Percentiles rank a stretch among this genome's conserved stretches.
phyloP scores from a whole-genome alignment of 2,888 invertebrate genomes.

The Nesidiocoris tenuis region DNA sequence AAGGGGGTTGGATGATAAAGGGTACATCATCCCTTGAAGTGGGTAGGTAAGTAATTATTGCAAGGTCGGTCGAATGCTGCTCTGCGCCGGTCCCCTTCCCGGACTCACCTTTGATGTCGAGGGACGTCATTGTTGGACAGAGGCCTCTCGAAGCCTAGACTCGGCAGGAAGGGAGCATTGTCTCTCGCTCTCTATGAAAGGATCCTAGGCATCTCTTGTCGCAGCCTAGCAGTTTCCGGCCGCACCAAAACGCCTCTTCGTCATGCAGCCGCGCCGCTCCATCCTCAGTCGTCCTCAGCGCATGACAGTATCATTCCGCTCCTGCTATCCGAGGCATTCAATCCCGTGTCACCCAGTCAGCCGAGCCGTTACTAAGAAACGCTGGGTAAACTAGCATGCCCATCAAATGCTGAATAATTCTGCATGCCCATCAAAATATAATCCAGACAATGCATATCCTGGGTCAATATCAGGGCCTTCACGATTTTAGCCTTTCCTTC shows the following conservation, averaged over 20 bases:
- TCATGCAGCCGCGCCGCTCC: neutral
- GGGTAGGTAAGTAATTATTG: constrained; percentile 3
- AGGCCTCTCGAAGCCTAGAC: neutral
- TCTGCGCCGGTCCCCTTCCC: neutral
- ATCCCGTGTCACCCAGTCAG: too few species aligned
- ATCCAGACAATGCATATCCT: too few species aligned
- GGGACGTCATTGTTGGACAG: constrained; percentile 4
- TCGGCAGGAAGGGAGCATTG: neutral
- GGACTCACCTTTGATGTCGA: neutral
- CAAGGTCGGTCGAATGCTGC: neutral
- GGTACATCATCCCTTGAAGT: neutral
- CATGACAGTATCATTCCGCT: neutral
- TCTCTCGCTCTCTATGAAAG: neutral
- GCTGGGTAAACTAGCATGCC: neutral
- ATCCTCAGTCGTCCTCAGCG: too few species aligned
- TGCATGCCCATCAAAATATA: too few species aligned
- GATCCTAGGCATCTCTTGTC: neutral
- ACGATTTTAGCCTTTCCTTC: too few species aligned
- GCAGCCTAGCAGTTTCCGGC: too few species aligned
- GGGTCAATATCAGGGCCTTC: too few species aligned
- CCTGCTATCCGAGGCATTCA: neutral
- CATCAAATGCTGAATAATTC: too few species aligned
- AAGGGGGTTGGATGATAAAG: neutral
- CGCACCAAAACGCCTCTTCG: neutral
- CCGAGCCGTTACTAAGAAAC: neutral